Evolutionary conservation across 2,113 vertebrate genomes (phyloP), one percentile per base, ranked within the genome.

Genomic region (Cynocephalus volans): DNA sequence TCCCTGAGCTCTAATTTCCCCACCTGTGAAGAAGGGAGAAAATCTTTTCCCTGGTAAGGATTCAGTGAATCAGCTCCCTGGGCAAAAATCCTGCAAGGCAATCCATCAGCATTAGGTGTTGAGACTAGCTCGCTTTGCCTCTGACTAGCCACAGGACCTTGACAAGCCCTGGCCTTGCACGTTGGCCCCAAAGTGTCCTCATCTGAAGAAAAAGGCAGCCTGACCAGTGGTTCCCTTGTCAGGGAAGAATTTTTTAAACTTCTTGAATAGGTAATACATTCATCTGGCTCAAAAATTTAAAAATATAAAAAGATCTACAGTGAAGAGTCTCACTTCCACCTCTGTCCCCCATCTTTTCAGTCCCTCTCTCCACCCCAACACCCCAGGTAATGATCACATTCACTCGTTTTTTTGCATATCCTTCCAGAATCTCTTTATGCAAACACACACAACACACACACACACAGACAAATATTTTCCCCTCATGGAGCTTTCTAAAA

Each of bases 101-200:
- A 1, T 24, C n/a, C 28, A 4, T 18, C 56, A 0, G 3, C 8
- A 23, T 6, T 12, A 52, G 56, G 33, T 8, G 26, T 21, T 26
- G 15, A 60, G 31, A 33, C 3, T 0, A 67, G 18, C 23, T 33
- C 1, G 2, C 15, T 48, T 23, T 17, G 28, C 45, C 36, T 41
- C 41, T 15, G 31, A 48, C 52, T 7, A 6, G 19, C 21, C 69
- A 0, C 9, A 52, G 7, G 84, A 62, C 58, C 50, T 21, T 28
- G 33, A 41, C n/a, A 31, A 88, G 81, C 23, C 18, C n/a, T 4
- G 26, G 48, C 50, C 64, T 18, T 15, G 60, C 1, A 6, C 67
- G 18, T 77, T 33, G 48, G 54, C 2, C 18, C 28, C 45, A 19
- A 8, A 52, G 24, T 19, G 54, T 54, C 67, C 36, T 24, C 45